These are phyloP conservation scores for Microtus ochrogaster DNA, from an alignment of 2,113 vertebrate genomes.

Conservation along the genomic window DNA sequence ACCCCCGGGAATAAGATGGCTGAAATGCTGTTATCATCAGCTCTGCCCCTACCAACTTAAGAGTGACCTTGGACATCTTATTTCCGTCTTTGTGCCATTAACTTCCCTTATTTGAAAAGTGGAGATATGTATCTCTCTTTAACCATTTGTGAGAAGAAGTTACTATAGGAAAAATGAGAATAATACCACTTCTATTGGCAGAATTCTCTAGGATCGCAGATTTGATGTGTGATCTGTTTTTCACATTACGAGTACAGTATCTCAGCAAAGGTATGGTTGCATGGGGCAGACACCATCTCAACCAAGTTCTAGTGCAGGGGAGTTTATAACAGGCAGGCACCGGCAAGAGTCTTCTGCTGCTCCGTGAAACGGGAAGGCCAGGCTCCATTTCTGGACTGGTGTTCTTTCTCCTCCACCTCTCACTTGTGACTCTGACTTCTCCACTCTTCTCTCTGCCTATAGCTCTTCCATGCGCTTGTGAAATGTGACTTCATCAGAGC, in stretches of 20 bases:
- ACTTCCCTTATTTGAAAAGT: neutral
- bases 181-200: neutral
- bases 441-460: neutral
- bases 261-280: neutral
- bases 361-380: neutral
- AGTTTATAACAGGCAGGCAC: neutral
- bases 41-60: slow-evolving; percentile 21
- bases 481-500: neutral
- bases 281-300: neutral
- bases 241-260: neutral
- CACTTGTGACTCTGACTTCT: too few relatives aligned
- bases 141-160: neutral
- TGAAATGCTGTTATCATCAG: slow-evolving; percentile 19
- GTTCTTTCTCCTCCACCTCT: neutral
- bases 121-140: neutral
- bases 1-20: slow-evolving; percentile 57
- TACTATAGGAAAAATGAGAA: neutral
- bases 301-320: neutral
- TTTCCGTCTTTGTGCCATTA: slow-evolving; percentile 40
- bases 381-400: neutral
- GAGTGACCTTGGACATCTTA: slow-evolving; percentile 54
- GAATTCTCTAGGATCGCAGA: neutral
- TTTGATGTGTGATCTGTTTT: neutral
- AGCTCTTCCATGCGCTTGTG: neutral
- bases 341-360: neutral